Evolutionary conservation across 37 sponge, comb jelly and placozoan species (phyloP).

Genomic region (Chondrilla cf. caribensis): DNA sequence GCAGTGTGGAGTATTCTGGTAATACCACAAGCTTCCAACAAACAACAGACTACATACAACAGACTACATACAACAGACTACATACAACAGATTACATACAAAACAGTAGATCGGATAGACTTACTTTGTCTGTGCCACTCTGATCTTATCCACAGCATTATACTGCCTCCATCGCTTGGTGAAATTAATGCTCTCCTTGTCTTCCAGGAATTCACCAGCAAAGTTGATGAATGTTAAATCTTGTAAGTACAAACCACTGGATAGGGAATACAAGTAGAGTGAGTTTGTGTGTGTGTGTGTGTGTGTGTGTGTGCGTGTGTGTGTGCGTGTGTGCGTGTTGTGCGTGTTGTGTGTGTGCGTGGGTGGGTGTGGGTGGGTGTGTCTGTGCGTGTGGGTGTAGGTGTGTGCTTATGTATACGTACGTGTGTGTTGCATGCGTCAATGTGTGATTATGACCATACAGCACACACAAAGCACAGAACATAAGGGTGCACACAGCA

Average conservation of each 20-base stretch:
- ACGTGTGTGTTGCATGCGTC: too few species aligned
- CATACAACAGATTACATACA: not conserved
- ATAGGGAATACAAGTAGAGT: not conserved
- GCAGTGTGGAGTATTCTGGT: not conserved
- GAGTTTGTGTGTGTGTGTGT: not conserved
- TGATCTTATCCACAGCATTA: constrained; percentile 31
- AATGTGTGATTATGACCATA: too few species aligned
- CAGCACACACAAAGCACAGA: too few species aligned
- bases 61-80: not conserved
- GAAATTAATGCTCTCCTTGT: constrained; percentile 35
- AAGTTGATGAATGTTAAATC: constrained; percentile 45
- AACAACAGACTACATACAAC: not conserved
- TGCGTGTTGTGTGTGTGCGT: too few species aligned
- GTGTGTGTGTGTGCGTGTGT: too few species aligned
- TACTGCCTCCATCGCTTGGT: constrained; percentile 46
- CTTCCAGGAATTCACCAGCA: constrained; percentile 18
- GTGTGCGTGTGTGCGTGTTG: too few species aligned
- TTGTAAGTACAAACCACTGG: constrained; percentile 41
- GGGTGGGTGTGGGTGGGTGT: too few species aligned
- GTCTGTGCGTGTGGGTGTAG: not conserved
- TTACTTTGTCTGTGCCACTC: constrained; percentile 23
- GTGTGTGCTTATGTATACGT: not conserved
- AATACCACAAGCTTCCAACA: not conserved
- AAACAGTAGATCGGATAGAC: not conserved
- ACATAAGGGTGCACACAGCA: not conserved